Evolutionary conservation across 2,797 vertebrate species (phyloP).

Genomic region (Psittacula echo): DNA sequence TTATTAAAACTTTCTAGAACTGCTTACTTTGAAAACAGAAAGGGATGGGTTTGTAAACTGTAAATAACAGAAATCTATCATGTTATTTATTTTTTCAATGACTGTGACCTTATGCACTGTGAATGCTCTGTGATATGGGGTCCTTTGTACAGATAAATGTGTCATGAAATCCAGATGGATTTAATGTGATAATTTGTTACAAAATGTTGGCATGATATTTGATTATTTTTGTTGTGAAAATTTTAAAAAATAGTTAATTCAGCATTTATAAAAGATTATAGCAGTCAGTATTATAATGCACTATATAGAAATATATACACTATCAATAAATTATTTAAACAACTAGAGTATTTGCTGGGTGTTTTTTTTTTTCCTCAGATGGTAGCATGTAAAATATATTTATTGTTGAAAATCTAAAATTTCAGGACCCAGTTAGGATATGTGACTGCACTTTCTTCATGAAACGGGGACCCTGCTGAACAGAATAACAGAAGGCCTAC

Average conservation of each 20-base stretch:
- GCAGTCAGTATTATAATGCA: slow-evolving; percentile 77
- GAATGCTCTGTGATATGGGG: slow-evolving; percentile 93
- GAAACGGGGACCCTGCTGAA: background rate
- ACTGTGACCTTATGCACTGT: slow-evolving; percentile 98
- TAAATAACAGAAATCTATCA: slow-evolving; percentile 78
- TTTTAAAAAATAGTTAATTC: slow-evolving; percentile 77
- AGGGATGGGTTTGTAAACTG: slow-evolving; percentile 73
- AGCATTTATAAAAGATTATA: slow-evolving; percentile 74
- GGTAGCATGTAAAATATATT: background rate
- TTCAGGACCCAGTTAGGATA: background rate
- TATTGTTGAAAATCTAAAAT: slow-evolving; percentile 11
- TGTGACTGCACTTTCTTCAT: background rate
- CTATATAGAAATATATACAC: slow-evolving; percentile 66
- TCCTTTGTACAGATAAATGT: slow-evolving; percentile 86
- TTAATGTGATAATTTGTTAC: slow-evolving; percentile 82
- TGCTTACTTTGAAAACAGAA: slow-evolving; percentile 63
- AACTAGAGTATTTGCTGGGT: background rate
- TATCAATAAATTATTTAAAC: slow-evolving; percentile 72
- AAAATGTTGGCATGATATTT: slow-evolving; percentile 76
- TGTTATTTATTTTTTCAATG: slow-evolving; percentile 84
- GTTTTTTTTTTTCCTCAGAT: background rate
- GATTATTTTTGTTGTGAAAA: slow-evolving; percentile 78
- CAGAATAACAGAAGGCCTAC: background rate
- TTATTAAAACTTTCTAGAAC: slow-evolving; percentile 56
- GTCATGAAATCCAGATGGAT: slow-evolving; percentile 75